A percentile compares a stretch with the other conserved stretches of the same genome.
These are phyloP conservation scores for Idris sp. DNA, from an alignment of 1,140 invertebrate genomes.

Conservation along the genomic window DNA sequence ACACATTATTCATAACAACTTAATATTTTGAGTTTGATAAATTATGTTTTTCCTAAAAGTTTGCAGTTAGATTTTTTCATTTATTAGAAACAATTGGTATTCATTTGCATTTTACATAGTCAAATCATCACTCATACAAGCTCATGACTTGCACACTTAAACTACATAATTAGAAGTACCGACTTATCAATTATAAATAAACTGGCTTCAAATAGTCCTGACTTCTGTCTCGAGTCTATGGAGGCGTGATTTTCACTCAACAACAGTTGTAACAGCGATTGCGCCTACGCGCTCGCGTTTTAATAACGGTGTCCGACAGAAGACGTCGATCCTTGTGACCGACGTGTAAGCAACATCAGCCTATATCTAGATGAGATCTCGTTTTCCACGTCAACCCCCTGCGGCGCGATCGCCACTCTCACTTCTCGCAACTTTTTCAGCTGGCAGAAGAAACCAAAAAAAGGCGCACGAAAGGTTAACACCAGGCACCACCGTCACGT, in stretches of 20 bases:
- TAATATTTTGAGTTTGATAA: no score
- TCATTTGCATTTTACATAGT: no score
- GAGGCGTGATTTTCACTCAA: neutral
- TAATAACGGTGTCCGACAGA: constrained; percentile 71
- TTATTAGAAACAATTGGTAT: no score
- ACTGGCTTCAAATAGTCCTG: no score
- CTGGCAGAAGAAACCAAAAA: constrained; percentile 23
- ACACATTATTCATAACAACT: no score
- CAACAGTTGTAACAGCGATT: neutral
- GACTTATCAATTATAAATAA: no score
- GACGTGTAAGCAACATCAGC: constrained; percentile 66
- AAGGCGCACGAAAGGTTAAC: constrained; percentile 35
- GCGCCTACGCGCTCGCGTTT: constrained; percentile 15
- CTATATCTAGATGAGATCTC: constrained; percentile 78
- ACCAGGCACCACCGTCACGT: constrained; percentile 17
- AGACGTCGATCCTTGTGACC: constrained; percentile 64
- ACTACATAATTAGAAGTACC: no score
- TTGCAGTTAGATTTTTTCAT: no score
- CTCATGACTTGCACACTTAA: no score
- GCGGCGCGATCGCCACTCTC: constrained; percentile 71
- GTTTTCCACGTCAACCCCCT: constrained; percentile 70
- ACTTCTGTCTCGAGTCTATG: no score
- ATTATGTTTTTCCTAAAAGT: no score
- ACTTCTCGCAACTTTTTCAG: constrained; percentile 65
- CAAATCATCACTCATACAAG: no score